These are phyloP conservation scores for Lepidurus apus DNA, from an alignment of 1,140 invertebrate genomes.

Conservation along the genomic window DNA sequence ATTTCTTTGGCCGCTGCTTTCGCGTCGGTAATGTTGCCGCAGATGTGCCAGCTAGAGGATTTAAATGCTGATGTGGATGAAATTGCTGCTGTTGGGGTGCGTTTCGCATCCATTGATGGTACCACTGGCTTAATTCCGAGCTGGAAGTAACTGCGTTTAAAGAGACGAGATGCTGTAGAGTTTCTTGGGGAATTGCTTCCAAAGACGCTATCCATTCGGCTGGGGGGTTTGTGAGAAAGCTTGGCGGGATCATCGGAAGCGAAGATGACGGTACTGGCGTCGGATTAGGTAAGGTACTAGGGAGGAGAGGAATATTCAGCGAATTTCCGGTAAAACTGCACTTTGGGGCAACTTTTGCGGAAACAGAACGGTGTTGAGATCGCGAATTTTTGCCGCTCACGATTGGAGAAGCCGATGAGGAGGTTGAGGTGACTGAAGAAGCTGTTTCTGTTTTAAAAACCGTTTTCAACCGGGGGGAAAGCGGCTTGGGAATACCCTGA, in stretches of 20 bases:
- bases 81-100: background rate
- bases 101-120: background rate
- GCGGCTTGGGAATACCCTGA: background rate
- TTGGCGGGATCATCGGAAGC: background rate
- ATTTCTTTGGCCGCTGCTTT: slow-evolving; percentile 80
- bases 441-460: background rate
- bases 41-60: background rate
- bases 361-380: background rate
- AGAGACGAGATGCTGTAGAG: background rate
- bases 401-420: background rate
- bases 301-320: background rate
- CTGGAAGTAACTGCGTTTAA: background rate
- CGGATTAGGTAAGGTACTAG: background rate
- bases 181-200: background rate
- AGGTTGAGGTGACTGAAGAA: background rate
- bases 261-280: background rate
- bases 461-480: background rate
- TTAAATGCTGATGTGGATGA: background rate
- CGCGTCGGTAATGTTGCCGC: slow-evolving; percentile 39
- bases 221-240: background rate
- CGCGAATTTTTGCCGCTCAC: background rate
- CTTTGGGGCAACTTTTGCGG: background rate
- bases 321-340: background rate
- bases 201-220: background rate
- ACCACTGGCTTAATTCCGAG: slow-evolving; percentile 2